Evolutionary conservation across 2,113 vertebrate species (phyloP).

Genomic region (Crotophaga sulcirostris): DNA sequence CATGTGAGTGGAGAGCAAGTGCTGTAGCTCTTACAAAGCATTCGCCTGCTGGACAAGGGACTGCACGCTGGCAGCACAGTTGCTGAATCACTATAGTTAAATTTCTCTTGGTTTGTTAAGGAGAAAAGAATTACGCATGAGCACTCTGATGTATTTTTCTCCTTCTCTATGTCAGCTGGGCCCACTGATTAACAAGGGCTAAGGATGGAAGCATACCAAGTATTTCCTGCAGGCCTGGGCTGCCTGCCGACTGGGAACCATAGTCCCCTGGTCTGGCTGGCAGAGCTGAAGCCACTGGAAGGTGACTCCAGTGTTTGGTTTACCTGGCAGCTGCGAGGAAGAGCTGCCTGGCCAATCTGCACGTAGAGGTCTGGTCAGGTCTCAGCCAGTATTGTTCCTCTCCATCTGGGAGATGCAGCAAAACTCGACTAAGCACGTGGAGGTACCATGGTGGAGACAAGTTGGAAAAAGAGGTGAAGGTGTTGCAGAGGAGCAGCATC

Average conservation of each 20-base stretch:
- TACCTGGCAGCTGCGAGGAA: not conserved
- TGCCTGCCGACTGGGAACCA: not conserved
- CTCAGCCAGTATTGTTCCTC: not conserved
- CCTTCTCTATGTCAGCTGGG: fast-evolving
- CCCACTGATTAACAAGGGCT: not conserved
- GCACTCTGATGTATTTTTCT: not conserved
- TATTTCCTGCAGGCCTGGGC: not conserved
- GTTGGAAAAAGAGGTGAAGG: not conserved
- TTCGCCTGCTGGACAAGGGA: not conserved
- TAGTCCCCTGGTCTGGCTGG: not conserved
- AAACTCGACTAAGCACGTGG: not conserved
- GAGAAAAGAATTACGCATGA: not conserved
- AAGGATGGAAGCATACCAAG: no score
- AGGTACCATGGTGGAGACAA: not conserved
- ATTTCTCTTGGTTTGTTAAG: not conserved
- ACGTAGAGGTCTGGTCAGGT: not conserved
- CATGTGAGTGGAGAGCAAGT: fast-evolving
- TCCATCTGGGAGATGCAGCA: not conserved
- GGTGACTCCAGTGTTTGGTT: not conserved
- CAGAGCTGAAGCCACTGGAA: not conserved
- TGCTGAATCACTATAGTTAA: not conserved
- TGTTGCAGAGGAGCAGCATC: not conserved
- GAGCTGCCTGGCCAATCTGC: not conserved
- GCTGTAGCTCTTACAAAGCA: not conserved
- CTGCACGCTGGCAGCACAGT: not conserved